Base-by-base conservation (phyloP, 2,888 invertebrate genomes). In the Pseudanteris insignis region DNA sequence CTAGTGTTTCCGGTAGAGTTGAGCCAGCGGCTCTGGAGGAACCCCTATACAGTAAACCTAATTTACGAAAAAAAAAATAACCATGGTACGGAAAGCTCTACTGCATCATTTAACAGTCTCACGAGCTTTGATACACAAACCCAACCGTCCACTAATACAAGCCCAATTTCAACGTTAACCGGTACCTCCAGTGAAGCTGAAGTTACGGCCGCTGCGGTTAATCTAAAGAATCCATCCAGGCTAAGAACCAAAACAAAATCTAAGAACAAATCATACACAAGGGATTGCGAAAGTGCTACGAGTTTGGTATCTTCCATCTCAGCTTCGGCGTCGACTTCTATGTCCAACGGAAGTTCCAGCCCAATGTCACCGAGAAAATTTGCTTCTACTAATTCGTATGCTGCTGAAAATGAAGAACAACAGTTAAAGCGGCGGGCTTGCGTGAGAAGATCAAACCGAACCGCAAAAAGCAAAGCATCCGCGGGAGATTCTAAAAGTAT, bases 101-200 rank as follows among this genome's bases (percentile, higher is more conserved):
- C 73, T 2, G 81, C 82, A 11, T 84, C 84, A 13, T 83, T 84
- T 54, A 84, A 84, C 34, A 84, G 85, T 9, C 67, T 85, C 50
- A 83, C 83, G 24, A 85, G 84, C 55, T 82, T 84, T 55, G 85
- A 85, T 57, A 81, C 83, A 0, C 87, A 88, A 64, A 88, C 89
- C 0, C 83, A 90, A 41, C 87, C 89, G 38, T 90, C 92, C 14
- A 89, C 89, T 51, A 92, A 92, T 71, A 91, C 92, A 25, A 93
- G 93, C 76, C 93, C 93, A 44, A 89, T 94, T n/a, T 93, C 93
- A 15, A 94, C 93, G 0, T 82, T 94, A 29, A 93, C 93, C 2
- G 93, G 90, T 1, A 92, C 92, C 0, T 91, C 92, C 9, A 79
- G 79, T 63, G 79, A 79, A 25, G 78, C 79, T 0, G 92, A 92